Evolutionary conservation across 2,113 vertebrate genomes (phyloP).

Genomic region (Pongo pygmaeus): DNA sequence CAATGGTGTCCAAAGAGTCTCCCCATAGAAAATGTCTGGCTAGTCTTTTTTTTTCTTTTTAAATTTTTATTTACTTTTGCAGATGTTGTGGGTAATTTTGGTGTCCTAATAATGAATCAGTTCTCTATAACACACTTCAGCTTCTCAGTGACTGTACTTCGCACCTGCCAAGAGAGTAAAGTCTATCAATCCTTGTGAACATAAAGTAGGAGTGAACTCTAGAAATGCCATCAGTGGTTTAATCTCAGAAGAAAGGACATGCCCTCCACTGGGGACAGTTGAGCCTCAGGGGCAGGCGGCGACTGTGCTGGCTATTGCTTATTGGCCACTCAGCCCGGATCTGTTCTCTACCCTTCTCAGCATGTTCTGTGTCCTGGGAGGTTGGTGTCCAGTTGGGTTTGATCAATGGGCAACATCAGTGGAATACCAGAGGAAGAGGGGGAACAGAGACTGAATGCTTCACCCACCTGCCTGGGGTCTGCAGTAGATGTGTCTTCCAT

Average conservation of each 20-base stretch:
- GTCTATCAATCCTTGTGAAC: not conserved
- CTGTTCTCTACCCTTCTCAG: not conserved
- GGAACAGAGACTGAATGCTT: too few species aligned
- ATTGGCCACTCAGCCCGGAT: not conserved
- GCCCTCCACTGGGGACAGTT: accelerated
- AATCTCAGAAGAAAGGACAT: not conserved
- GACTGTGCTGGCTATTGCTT: accelerated
- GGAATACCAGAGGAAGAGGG: too few species aligned
- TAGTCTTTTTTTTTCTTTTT: not conserved
- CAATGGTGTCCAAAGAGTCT: not conserved
- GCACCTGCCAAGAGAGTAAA: not conserved
- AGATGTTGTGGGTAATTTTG: not conserved
- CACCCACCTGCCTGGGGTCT: not conserved
- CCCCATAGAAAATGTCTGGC: not conserved
- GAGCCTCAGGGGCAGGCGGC: accelerated
- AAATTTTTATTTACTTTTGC: not conserved
- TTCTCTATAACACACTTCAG: not conserved
- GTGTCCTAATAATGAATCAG: not conserved
- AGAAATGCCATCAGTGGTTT: not conserved
- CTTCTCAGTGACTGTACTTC: not conserved
- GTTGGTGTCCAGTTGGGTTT: not conserved
- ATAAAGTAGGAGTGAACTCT: too few species aligned
- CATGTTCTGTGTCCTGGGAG: not conserved
- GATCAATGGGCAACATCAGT: not conserved
- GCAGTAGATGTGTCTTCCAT: accelerated